Base-by-base conservation (phyloP, 2,888 invertebrate species). In the Ceratothoa steindachneri region DNA sequence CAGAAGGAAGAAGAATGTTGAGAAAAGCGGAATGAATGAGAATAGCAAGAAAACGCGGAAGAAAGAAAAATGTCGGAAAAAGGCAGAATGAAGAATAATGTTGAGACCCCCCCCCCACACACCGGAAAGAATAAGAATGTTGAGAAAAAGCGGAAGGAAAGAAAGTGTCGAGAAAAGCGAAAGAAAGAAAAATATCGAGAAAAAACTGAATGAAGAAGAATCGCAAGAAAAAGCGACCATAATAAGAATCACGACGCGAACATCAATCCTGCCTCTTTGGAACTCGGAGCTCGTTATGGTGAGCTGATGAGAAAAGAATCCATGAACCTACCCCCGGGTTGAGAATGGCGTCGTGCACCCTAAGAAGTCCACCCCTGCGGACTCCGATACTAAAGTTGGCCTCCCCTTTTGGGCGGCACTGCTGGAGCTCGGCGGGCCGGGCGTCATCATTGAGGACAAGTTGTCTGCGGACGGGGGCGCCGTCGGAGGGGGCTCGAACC, bases 321-420 rank as follows among this genome's bases (percentile, higher is more conserved):
- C 19, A 51, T 51, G 52, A 53, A 74, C 80, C 69, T 30, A 80
- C 80, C 74, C 80, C 93, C 73, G 92, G 90, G 89, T 93, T 94
- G 80, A 96, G 87, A 53, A 93, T 93, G 22, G 93, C 92, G 85
- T 96, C 96, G 87, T 95, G 92, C 73, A 97, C 91, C 85, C 94
- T 92, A 81, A 96, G 92, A 77, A 96, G 87, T n/a, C 94, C 94
- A 52, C 95, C 95, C 91, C 71, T 67, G 22, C 80, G 30, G 29
- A 70, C 51, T 28, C 68, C 71, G 22, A 72, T 66, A 30, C 77
- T 91, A 86, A 96, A 95, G 70, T 85, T 83, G 66, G 95, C 95
- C 85, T 95, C 94, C 80, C 95, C 95, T 84, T 90, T 90, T 0
- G 95, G 95, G 86, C 96, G 95, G 84, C 96, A 97, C 27, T 93